Percentiles rank a stretch among this genome's conserved stretches.
These are phyloP conservation scores for Caenorhabditis sp. DNA, from an alignment of 2,888 invertebrate species.

Conservation along the genomic window DNA sequence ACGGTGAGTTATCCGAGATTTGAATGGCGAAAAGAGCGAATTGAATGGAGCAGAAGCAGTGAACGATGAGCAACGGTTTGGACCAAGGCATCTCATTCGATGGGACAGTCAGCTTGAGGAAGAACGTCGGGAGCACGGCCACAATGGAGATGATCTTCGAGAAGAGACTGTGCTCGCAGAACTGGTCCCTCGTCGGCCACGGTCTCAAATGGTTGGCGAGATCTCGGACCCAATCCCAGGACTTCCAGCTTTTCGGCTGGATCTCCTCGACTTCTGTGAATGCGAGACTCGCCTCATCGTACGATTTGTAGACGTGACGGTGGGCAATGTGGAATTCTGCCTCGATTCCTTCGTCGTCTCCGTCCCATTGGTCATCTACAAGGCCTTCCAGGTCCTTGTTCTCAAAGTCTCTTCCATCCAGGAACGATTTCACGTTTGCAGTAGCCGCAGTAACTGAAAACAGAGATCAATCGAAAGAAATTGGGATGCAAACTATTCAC, in stretches of 20 bases:
- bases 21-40: conserved; percentile 65
- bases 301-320: conserved; percentile 49
- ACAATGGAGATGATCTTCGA: conserved; percentile 17
- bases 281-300: conserved; percentile 42
- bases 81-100: conserved; percentile 82
- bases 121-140: conserved; percentile 81
- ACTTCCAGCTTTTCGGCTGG: conserved; percentile 31
- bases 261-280: conserved; percentile 49
- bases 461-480: not conserved
- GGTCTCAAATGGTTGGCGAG: conserved; percentile 48
- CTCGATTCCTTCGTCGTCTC: conserved; percentile 39
- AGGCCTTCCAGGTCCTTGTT: conserved; percentile 18
- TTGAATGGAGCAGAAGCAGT: conserved; percentile 81
- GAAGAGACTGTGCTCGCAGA: conserved; percentile 32
- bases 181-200: conserved; percentile 48
- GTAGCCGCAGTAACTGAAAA: conserved; percentile 23
- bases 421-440: conserved; percentile 21
- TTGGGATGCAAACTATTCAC: not conserved
- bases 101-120: conserved; percentile 82
- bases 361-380: conserved; percentile 14
- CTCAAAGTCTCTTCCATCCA: conserved; percentile 3
- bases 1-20: conserved; percentile 40
- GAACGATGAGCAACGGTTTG: conserved; percentile 82
- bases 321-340: conserved; percentile 42
- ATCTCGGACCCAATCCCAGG: conserved; percentile 52